phyloP scores from a whole-genome alignment of 2,113 vertebrate genomes.

The Pluvialis apricaria region DNA sequence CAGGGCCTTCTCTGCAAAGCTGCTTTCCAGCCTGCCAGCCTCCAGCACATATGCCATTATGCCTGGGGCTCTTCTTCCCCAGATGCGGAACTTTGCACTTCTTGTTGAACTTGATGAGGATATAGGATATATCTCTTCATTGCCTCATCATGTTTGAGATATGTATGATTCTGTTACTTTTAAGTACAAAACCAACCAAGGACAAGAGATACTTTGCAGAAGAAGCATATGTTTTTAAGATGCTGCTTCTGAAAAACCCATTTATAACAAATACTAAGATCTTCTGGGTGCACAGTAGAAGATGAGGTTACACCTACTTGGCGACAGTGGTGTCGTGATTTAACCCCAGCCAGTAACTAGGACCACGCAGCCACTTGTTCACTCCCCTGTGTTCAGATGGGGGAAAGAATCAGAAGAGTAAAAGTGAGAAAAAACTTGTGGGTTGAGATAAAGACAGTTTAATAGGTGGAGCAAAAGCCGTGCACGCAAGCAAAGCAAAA shows the following conservation, averaged over 20 bases:
- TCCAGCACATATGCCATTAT: no score
- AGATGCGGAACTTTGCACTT: background rate
- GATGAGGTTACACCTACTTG: background rate
- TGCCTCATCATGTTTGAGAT: background rate
- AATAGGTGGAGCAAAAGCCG: background rate
- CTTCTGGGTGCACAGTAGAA: background rate
- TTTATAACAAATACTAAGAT: background rate
- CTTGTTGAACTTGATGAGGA: background rate
- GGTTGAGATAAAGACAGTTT: background rate
- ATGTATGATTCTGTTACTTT: background rate
- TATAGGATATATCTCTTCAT: background rate
- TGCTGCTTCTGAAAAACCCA: accelerated
- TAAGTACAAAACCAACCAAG: background rate
- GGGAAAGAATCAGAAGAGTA: background rate
- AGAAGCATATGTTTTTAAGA: background rate
- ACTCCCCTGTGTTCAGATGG: background rate
- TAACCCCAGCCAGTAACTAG: background rate
- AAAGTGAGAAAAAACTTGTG: background rate
- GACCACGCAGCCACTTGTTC: background rate
- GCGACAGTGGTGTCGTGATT: background rate
- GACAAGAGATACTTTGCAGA: background rate
- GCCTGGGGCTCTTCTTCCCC: accelerated
- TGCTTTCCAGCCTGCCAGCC: background rate
- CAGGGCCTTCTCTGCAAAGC: background rate
- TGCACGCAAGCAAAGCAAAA: background rate